Conservation (phyloP, 2,888 invertebrate genomes). For the Andrena marginata region DNA sequence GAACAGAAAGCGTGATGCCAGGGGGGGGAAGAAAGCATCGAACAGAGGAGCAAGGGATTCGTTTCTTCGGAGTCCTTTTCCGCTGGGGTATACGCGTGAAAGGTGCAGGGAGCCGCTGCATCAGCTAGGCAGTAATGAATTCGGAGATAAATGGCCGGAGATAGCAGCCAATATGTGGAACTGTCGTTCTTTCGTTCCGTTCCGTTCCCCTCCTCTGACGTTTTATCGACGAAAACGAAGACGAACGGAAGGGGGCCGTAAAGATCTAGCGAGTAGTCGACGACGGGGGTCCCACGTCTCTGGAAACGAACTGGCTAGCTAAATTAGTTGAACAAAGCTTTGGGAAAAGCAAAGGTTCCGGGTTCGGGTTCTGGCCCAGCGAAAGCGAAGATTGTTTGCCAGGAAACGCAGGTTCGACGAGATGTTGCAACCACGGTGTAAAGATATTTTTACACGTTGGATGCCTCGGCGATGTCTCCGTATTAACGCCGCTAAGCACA, state of each 20-base stretch:
- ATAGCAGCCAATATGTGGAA: conserved; percentile 76
- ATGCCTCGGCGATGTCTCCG: conserved; percentile 55
- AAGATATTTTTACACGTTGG: conserved; percentile 59
- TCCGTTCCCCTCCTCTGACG: conserved; percentile 55
- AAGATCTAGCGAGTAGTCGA: conserved; percentile 40
- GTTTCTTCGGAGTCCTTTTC: conserved; percentile 55
- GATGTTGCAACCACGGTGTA: conserved; percentile 45
- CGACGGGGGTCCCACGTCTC: neutral
- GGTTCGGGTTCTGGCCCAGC: neutral
- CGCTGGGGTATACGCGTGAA: conserved; percentile 40
- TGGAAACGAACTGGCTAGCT: conserved; percentile 30
- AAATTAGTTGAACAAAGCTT: neutral
- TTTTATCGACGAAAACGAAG: conserved; percentile 50
- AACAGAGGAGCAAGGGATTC: conserved; percentile 51
- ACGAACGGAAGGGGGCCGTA: conserved; percentile 9
- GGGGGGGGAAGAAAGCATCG: conserved; percentile 40
- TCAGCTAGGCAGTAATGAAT: conserved; percentile 79
- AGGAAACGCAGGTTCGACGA: neutral
- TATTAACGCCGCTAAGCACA: conserved; percentile 72
- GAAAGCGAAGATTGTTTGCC: conserved; percentile 18
- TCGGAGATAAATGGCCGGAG: conserved; percentile 78
- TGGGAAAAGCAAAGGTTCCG: neutral
- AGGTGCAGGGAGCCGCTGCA: conserved; percentile 67
- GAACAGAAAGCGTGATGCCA: conserved; percentile 63
- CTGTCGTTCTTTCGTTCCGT: conserved; percentile 62